Percentiles rank a stretch among this genome's conserved stretches.
Conservation (phyloP, 2,888 invertebrate species). For the Marasmarcha lunaedactyla region DNA sequence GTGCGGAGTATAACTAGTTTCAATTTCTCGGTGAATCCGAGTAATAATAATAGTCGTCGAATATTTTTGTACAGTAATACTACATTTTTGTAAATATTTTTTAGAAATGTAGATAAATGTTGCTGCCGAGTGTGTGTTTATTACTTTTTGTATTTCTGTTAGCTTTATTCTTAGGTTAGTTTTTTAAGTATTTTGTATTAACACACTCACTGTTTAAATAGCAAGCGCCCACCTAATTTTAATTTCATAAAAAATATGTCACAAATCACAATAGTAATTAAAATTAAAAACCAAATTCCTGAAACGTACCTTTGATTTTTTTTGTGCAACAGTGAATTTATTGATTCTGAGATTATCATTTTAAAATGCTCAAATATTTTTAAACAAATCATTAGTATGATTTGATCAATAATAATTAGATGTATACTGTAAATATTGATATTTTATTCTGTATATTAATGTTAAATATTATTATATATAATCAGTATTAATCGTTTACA, state of each 20-base stretch:
- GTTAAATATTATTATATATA: constrained; percentile 28
- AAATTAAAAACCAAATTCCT: constrained; percentile 9
- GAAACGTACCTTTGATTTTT: no score
- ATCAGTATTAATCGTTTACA: constrained; percentile 29
- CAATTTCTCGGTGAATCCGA: constrained; percentile 40
- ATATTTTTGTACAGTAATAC: no score
- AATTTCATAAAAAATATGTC: constrained; percentile 27
- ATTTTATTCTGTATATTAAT: constrained; percentile 42
- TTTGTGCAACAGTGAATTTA: constrained; percentile 60
- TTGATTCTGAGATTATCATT: constrained; percentile 52
- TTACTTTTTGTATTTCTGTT: constrained; percentile 41
- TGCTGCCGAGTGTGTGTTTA: constrained; percentile 5
- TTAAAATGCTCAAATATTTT: constrained; percentile 63
- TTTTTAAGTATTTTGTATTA: constrained; percentile 53
- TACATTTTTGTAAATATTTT: no score
- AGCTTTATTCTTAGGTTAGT: constrained; percentile 42
- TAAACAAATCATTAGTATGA: constrained; percentile 59
- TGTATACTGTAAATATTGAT: constrained; percentile 22
- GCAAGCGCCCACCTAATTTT: constrained; percentile 57
- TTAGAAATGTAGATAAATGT: not conserved
- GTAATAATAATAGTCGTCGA: constrained; percentile 27
- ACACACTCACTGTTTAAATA: constrained; percentile 66
- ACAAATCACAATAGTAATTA: constrained; percentile 20
- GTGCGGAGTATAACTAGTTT: no score
- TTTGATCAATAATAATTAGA: constrained; percentile 40